Conservation (phyloP, 2,113 vertebrate species). For the Chionis minor region DNA sequence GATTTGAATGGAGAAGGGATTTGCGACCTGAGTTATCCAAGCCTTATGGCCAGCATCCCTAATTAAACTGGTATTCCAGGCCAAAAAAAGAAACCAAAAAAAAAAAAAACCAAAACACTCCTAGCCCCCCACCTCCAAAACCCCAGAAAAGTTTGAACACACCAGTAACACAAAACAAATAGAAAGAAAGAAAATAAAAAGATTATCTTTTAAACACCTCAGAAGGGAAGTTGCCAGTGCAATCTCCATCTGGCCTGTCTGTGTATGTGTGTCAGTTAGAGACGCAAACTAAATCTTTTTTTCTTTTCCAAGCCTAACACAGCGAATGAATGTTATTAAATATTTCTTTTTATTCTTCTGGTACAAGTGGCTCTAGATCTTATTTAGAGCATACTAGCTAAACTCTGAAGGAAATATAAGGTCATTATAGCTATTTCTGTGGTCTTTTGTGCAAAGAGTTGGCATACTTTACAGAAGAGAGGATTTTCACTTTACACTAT, state of each 20-base stretch:
- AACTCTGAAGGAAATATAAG: background rate
- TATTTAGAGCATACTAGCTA: background rate
- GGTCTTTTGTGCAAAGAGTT: background rate
- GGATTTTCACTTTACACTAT: background rate
- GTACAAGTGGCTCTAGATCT: background rate
- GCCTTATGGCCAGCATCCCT: background rate
- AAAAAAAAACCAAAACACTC: background rate
- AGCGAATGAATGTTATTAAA: background rate
- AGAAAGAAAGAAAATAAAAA: background rate
- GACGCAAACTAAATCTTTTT: background rate
- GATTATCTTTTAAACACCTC: background rate
- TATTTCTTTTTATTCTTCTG: background rate
- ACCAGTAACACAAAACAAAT: background rate
- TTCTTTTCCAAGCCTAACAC: background rate
- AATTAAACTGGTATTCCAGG: background rate
- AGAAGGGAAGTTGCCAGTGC: background rate
- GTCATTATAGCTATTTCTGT: background rate
- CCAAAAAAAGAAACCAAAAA: background rate
- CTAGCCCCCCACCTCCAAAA: background rate
- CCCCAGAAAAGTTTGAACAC: background rate
- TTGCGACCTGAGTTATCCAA: background rate
- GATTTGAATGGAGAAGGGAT: background rate
- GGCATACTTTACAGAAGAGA: background rate
- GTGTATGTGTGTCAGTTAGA: background rate
- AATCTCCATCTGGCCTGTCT: background rate